Conservation (phyloP, 2,113 vertebrate species). For the Holacanthus passer region DNA sequence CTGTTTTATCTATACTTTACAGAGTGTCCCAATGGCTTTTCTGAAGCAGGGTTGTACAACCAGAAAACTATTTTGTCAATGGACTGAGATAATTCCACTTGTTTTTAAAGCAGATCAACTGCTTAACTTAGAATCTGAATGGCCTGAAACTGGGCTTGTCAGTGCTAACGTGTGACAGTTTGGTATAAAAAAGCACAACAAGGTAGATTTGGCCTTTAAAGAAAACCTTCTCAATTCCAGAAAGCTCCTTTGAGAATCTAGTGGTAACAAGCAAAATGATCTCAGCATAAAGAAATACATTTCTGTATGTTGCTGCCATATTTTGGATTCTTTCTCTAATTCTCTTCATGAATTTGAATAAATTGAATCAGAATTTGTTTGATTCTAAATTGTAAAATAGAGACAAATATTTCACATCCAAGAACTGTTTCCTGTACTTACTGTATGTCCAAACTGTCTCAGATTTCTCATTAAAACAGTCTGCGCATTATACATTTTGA, state of each 20-base stretch:
- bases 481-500: not conserved
- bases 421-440: not conserved
- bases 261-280: not conserved
- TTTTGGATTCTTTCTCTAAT: not conserved
- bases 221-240: not conserved
- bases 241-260: not conserved
- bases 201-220: not conserved
- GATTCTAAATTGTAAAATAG: not conserved
- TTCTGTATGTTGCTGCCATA: not conserved
- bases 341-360: not conserved
- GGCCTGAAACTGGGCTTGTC: no score
- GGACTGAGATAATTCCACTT: no score
- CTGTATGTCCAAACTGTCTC: not conserved
- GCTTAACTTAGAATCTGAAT: no score
- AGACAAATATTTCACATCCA: not conserved
- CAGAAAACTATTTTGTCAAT: not conserved
- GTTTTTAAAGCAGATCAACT: no score
- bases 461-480: not conserved
- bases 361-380: not conserved
- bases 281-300: not conserved
- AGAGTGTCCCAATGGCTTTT: no score
- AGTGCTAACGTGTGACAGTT: no score
- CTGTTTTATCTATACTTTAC: no score
- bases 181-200: no score
- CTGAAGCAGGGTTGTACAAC: no score